phyloP scores from a whole-genome alignment of 1,140 invertebrate genomes.

The Conopomorpha cramerella region DNA sequence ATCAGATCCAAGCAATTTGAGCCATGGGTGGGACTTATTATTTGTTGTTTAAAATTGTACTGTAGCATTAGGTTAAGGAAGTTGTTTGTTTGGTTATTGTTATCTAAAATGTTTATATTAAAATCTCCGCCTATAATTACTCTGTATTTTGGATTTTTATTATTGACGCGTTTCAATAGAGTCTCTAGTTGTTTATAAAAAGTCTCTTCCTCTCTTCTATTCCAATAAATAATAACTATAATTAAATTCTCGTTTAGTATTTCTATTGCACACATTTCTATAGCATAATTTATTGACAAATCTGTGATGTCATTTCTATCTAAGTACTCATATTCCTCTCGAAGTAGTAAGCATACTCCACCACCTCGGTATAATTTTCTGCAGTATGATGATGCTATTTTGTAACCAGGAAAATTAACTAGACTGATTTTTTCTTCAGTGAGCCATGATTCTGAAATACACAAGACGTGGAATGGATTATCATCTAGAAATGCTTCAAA shows the following conservation, averaged over 20 bases:
- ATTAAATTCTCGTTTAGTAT: not conserved
- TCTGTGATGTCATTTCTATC: slow-evolving; percentile 2
- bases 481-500: slow-evolving; percentile 3
- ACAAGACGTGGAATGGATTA: slow-evolving; percentile 1
- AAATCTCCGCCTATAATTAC: slow-evolving; percentile 8
- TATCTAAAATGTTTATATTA: slow-evolving; percentile 6
- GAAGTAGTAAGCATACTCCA: slow-evolving; percentile 6
- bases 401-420: slow-evolving; percentile 2
- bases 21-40: slow-evolving; percentile 3
- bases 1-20: slow-evolving; percentile 6
- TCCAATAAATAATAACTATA: slow-evolving; percentile 2
- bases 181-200: not conserved
- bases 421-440: slow-evolving; percentile 1
- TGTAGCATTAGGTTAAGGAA: slow-evolving; percentile 5
- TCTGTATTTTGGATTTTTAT: slow-evolving; percentile 1
- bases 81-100: not conserved
- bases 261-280: slow-evolving; percentile 5
- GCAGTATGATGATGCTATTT: slow-evolving; percentile 5
- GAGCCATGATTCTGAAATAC: slow-evolving; percentile 5
- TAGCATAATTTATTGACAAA: slow-evolving; percentile 5
- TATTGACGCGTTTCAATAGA: slow-evolving; percentile 2
- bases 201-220: slow-evolving; percentile 1
- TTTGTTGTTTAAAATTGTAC: slow-evolving; percentile 6
- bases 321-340: slow-evolving; percentile 2
- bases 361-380: slow-evolving; percentile 3